A percentile compares a stretch with the other conserved stretches of the same genome.
Conservation (phyloP, 2,888 invertebrate species). For the Pachydiplax longipennis region DNA sequence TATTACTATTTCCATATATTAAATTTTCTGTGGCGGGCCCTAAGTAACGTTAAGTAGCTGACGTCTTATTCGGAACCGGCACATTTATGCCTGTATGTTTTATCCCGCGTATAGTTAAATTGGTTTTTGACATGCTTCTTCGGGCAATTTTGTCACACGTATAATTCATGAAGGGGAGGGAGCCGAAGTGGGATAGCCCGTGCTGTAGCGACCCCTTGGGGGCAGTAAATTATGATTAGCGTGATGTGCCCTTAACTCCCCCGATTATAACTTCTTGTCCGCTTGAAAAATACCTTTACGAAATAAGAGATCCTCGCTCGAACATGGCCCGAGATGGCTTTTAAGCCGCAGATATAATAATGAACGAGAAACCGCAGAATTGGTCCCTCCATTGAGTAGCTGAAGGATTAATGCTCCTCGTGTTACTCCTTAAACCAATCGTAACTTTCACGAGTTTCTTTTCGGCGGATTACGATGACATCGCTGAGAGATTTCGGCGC, state of each 20-base stretch:
- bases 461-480: no score
- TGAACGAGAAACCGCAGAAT: no score
- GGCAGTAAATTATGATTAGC: constrained; percentile 22
- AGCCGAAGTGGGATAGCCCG: neutral
- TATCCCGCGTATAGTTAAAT: neutral
- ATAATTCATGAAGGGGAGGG: neutral
- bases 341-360: neutral
- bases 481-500: no score
- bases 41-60: neutral
- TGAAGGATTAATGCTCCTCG: no score
- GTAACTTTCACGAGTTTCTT: no score
- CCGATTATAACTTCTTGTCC: neutral
- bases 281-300: constrained; percentile 6
- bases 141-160: constrained; percentile 26
- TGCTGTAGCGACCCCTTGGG: neutral
- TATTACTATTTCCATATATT: neutral
- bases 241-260: neutral
- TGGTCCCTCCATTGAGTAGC: no score
- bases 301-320: neutral
- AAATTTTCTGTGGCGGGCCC: neutral
- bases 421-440: no score
- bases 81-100: neutral
- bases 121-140: constrained; percentile 7
- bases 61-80: neutral
- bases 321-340: neutral